These are phyloP conservation scores for Spinus olivaceus DNA, from an alignment of 2,797 vertebrate genomes.

Conservation along the genomic window DNA sequence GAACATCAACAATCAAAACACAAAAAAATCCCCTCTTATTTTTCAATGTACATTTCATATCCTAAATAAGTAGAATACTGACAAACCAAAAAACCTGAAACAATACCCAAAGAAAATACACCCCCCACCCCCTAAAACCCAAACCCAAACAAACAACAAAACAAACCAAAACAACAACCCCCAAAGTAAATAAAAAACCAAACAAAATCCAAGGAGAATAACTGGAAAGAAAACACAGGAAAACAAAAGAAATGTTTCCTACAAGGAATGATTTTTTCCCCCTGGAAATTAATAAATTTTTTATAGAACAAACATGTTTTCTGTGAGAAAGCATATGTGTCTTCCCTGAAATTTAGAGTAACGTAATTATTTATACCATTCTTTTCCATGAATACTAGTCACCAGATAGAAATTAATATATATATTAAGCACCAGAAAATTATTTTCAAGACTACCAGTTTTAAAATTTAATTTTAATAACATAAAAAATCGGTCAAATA, in stretches of 20 bases:
- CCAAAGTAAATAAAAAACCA: neutral
- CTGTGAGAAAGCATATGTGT: neutral
- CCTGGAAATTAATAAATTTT: neutral
- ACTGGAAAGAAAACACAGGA: neutral
- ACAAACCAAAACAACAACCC: neutral
- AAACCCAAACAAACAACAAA: neutral
- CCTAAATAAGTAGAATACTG: neutral
- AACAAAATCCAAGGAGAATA: neutral
- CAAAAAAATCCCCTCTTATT: rapidly evolving
- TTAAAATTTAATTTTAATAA: neutral
- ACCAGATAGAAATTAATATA: neutral
- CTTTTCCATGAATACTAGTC: neutral
- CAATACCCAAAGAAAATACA: neutral
- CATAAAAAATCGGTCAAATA: neutral
- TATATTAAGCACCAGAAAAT: neutral
- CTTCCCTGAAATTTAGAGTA: neutral
- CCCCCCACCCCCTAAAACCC: rapidly evolving
- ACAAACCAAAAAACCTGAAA: neutral
- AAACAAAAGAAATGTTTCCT: neutral
- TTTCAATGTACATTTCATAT: neutral
- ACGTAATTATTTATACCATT: neutral
- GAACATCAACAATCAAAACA: neutral
- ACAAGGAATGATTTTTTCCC: rapidly evolving
- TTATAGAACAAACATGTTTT: neutral
- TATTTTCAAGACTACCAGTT: neutral